Evolutionary conservation across 2,888 invertebrate genomes (phyloP), one percentile per base, ranked within the genome.

Genomic region (Halictus ligatus): DNA sequence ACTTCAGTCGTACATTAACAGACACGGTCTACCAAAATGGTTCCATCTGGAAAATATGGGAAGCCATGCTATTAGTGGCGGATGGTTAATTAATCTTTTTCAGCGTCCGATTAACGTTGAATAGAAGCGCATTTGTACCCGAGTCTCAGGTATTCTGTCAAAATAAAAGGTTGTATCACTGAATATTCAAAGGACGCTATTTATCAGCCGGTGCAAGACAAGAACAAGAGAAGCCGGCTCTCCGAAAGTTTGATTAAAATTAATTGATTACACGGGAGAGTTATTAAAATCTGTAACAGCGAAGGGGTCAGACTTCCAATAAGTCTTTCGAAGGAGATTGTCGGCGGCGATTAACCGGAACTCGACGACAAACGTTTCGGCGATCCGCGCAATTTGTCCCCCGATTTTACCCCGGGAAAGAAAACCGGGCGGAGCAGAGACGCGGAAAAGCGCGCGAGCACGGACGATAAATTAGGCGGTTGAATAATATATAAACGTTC

Each of bases 401-500:
- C 40, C 64, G 46, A 15, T 46, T 72, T 71, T 40, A 21, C 8
- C 10, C 10, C 48, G 21, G 18, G 64, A 75, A 78, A 50, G 71
- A 64, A 73, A 64, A 64, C n/a, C 54, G 54, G 67, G 67, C 67
- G 67, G 43, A 60, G 43, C 35, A 60, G 43, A 50, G 78, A 75
- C 75, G 72, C 67, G 80, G 29, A n/a, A 71, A 77, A 71, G 80
- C 69, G 77, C 64, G 12, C 73, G 69, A 73, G 13, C 43, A 35
- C 67, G 7, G 72, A 48, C 85, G 75, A 89, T 85, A 91, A 91
- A 91, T 91, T 89, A 88, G 86, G 75, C 84, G 81, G 83, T 84
- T 80, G 83, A 85, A 87, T 91, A 89, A 89, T 87, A 85, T 90
- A 91, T 87, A 85, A 89, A 82, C 84, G 78, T 85, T 81, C 88